phyloP scores from a whole-genome alignment of 1,140 invertebrate genomes.

The Tetraneura akinire region DNA sequence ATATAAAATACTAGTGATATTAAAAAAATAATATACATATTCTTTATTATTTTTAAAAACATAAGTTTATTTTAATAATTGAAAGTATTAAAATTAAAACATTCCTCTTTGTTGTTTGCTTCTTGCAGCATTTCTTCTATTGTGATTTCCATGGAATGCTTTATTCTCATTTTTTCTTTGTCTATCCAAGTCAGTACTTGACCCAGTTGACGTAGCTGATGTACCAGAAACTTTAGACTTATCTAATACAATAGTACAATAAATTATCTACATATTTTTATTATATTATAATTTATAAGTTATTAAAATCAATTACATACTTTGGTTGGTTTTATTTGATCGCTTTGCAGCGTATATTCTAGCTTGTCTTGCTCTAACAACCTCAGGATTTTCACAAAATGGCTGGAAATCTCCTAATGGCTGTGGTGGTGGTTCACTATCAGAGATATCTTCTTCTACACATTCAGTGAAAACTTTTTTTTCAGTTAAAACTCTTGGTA shows the following conservation, averaged over 20 bases:
- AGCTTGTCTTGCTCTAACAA: conserved; percentile 35
- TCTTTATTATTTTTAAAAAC: too few relatives aligned
- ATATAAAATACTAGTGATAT: too few relatives aligned
- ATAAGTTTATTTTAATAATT: too few relatives aligned
- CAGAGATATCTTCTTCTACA: neutral
- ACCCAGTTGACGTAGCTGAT: neutral
- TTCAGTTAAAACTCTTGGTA: conserved; percentile 27
- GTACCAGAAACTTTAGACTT: conserved; percentile 3
- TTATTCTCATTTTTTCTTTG: conserved; percentile 43
- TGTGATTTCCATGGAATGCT: conserved; percentile 43
- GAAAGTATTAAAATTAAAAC: neutral
- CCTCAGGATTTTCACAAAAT: conserved; percentile 49
- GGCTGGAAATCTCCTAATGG: conserved; percentile 21
- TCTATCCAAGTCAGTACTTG: conserved; percentile 10
- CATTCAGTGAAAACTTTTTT: conserved; percentile 22
- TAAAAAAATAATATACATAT: too few relatives aligned
- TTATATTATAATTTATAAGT: neutral
- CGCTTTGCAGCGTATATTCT: conserved; percentile 34
- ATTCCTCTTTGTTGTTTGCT: conserved; percentile 45
- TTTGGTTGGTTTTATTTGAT: conserved; percentile 21
- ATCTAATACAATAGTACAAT: neutral
- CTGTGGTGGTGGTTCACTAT: conserved; percentile 29
- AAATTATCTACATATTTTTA: neutral
- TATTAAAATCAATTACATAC: neutral
- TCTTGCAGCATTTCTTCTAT: conserved; percentile 46